Conservation (phyloP, 2,888 invertebrate genomes). For the Spicauda simplicius region DNA sequence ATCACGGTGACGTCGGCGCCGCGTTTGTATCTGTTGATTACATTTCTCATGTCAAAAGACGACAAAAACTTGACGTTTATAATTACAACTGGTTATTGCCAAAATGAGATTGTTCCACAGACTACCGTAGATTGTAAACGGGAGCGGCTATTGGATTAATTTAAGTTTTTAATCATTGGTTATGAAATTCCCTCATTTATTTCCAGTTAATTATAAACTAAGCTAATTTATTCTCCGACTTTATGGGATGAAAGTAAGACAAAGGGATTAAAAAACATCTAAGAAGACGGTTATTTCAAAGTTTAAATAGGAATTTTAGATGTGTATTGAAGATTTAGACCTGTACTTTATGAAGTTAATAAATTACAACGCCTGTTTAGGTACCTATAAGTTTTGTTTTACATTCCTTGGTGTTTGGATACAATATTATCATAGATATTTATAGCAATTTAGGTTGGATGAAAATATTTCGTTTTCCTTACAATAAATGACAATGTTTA, state of each 20-base stretch:
- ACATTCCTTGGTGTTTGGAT: no score
- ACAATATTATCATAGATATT: no score
- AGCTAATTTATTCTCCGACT: conserved; percentile 45
- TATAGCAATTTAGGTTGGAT: no score
- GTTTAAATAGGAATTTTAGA: conserved; percentile 22
- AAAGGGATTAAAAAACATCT: conserved; percentile 40
- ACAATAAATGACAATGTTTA: no score
- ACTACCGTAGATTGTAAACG: conserved; percentile 45
- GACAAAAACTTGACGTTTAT: conserved; percentile 48
- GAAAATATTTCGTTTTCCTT: no score
- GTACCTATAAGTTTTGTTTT: no score
- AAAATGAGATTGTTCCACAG: conserved; percentile 44
- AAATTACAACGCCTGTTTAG: neutral
- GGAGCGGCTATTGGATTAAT: conserved; percentile 47
- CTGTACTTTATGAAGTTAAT: neutral
- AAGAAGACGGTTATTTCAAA: conserved; percentile 32
- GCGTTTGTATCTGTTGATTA: conserved; percentile 65
- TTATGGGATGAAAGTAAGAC: conserved; percentile 39
- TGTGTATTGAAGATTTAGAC: conserved; percentile 26
- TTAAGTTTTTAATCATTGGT: conserved; percentile 49
- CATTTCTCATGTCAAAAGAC: conserved; percentile 62
- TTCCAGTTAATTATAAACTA: conserved; percentile 47
- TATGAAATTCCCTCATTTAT: conserved; percentile 48
- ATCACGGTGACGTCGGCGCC: conserved; percentile 62
- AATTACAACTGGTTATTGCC: conserved; percentile 48